phyloP scores from a whole-genome alignment of 2,113 vertebrate species.

The Zosterops lateralis region DNA sequence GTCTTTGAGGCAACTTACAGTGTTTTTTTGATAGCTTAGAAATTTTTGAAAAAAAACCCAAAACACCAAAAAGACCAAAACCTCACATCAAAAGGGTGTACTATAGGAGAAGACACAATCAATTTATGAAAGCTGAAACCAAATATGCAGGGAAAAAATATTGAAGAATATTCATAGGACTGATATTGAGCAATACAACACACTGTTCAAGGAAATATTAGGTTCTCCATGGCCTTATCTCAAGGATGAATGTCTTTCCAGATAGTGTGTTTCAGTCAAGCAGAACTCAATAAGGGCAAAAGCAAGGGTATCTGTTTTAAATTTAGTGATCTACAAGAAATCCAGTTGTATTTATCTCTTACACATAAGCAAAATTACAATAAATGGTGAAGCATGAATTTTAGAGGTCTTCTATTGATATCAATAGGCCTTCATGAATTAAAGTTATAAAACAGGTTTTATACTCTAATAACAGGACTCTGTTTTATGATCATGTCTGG shows the following conservation, averaged over 20 bases:
- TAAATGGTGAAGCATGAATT: background rate
- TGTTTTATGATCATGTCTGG: background rate
- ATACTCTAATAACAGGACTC: background rate
- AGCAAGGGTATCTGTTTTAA: background rate
- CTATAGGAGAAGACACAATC: background rate
- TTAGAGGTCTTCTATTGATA: background rate
- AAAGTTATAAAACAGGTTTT: background rate
- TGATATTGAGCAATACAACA: background rate
- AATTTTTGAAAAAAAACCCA: background rate
- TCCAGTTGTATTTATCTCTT: background rate
- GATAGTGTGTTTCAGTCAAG: background rate
- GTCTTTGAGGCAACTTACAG: background rate
- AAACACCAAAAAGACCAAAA: background rate
- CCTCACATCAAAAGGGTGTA: rapidly evolving
- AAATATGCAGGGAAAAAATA: background rate
- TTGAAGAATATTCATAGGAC: background rate
- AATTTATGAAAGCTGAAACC: background rate
- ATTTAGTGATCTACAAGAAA: background rate
- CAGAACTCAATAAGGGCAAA: background rate
- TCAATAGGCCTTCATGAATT: background rate
- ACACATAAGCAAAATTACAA: background rate
- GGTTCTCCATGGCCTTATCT: background rate
- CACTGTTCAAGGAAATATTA: background rate
- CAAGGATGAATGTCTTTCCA: background rate
- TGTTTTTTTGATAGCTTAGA: background rate